A percentile compares a stretch with the other conserved stretches of the same genome.
Evolutionary conservation across 2,888 invertebrate species (phyloP).

Genomic region (Cordilura impudica): DNA sequence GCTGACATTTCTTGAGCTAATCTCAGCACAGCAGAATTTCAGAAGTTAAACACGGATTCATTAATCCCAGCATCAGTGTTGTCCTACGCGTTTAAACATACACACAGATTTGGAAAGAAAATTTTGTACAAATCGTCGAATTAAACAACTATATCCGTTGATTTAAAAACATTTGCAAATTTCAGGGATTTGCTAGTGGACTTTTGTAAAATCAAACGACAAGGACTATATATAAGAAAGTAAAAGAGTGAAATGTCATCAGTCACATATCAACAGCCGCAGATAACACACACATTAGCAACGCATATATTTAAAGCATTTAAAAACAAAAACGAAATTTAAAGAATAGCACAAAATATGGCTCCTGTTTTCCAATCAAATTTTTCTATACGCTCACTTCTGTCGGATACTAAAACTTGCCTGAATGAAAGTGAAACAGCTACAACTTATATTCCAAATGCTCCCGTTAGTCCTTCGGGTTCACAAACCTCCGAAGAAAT

Average conservation of each 20-base stretch:
- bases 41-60: constrained; percentile 17
- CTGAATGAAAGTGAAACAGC: neutral
- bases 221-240: constrained; percentile 23
- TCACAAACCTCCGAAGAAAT: constrained; percentile 29
- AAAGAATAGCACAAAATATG: constrained; percentile 72
- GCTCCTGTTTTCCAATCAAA: constrained; percentile 68
- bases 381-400: constrained; percentile 70
- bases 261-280: constrained; percentile 40
- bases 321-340: neutral
- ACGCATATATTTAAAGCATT: neutral
- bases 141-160: constrained; percentile 40
- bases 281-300: constrained; percentile 6
- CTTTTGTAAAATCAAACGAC: neutral
- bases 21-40: neutral
- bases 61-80: constrained; percentile 32
- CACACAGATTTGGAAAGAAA: constrained; percentile 32
- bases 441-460: constrained; percentile 18
- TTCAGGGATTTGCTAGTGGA: constrained; percentile 20
- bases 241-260: constrained; percentile 33
- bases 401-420: constrained; percentile 53
- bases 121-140: constrained; percentile 29
- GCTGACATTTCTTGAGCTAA: constrained; percentile 29
- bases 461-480: constrained; percentile 13
- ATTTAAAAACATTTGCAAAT: constrained; percentile 54
- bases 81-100: constrained; percentile 6